phyloP scores from a whole-genome alignment of 2,888 invertebrate genomes.

The Lysandra coridon region DNA sequence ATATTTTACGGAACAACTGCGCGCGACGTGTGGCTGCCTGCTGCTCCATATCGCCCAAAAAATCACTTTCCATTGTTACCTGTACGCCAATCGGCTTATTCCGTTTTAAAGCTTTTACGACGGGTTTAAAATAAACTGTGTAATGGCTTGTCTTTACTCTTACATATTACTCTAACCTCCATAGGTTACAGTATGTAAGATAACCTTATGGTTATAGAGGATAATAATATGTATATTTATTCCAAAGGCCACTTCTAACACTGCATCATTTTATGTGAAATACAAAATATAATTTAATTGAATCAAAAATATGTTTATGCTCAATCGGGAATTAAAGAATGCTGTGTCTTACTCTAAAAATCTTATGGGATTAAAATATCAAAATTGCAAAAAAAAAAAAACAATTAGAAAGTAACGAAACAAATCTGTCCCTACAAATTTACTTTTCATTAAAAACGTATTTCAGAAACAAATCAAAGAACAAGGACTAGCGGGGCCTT shows the following conservation, averaged over 20 bases:
- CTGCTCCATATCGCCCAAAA: slow-evolving; percentile 39
- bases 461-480: slow-evolving; percentile 25
- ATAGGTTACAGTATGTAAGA: too few relatives aligned
- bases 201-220: too few relatives aligned
- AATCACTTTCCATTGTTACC: slow-evolving; percentile 39
- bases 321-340: too few relatives aligned
- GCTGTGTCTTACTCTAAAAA: too few relatives aligned
- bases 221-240: too few relatives aligned
- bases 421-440: slow-evolving; percentile 1
- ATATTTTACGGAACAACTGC: slow-evolving; percentile 73
- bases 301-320: too few relatives aligned
- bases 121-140: background rate
- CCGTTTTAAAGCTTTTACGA: background rate
- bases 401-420: background rate
- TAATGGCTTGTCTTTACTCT: background rate
- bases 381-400: background rate
- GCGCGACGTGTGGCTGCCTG: slow-evolving; percentile 62
- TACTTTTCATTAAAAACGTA: slow-evolving; percentile 29
- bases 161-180: background rate
- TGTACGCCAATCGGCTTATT: slow-evolving; percentile 30
- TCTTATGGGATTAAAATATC: background rate
- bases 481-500: slow-evolving; percentile 12
- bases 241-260: too few relatives aligned
- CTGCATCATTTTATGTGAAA: too few relatives aligned
- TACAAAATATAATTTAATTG: too few relatives aligned